A percentile compares a stretch with the other conserved stretches of the same genome.
Conservation (phyloP, 2,888 invertebrate species). For the Dermolepida albohirtum region DNA sequence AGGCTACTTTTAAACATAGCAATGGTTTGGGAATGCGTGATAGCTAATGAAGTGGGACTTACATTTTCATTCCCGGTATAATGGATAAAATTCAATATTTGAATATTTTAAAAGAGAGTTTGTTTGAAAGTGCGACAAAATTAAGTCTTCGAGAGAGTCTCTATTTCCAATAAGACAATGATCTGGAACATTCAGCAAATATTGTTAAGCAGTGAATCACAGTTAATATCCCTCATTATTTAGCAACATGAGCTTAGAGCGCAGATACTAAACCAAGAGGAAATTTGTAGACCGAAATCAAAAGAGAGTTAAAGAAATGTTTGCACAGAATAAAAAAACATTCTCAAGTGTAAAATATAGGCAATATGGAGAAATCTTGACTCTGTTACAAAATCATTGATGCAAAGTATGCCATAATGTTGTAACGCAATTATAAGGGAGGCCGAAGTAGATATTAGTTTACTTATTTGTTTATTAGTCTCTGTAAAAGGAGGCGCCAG, state of each 20-base stretch:
- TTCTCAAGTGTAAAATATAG: too few relatives aligned
- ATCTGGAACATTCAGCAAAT: conserved; percentile 1
- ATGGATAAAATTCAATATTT: conserved; percentile 18
- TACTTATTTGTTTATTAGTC: too few relatives aligned
- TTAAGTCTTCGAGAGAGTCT: conserved; percentile 8
- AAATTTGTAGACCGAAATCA: not conserved
- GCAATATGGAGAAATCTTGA: too few relatives aligned
- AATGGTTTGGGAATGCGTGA: conserved; percentile 2
- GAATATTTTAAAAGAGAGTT: conserved; percentile 15
- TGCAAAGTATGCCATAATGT: too few relatives aligned
- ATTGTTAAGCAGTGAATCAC: conserved; percentile 21
- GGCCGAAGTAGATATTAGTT: too few relatives aligned
- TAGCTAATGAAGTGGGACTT: conserved; percentile 12
- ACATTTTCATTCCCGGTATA: conserved; percentile 8
- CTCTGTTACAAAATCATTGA: too few relatives aligned
- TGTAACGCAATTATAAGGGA: too few relatives aligned
- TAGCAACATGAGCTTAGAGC: conserved; percentile 14
- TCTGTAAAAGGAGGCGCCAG: too few relatives aligned
- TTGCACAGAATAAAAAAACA: too few relatives aligned
- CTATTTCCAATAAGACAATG: conserved; percentile 9
- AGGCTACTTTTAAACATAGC: not conserved
- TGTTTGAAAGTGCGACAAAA: conserved; percentile 5
- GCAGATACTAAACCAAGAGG: conserved; percentile 8
- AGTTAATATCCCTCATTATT: conserved; percentile 21
- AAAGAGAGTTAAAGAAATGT: too few relatives aligned